Evolutionary conservation across 2,797 vertebrate genomes (phyloP).

Genomic region (Periparus ater): DNA sequence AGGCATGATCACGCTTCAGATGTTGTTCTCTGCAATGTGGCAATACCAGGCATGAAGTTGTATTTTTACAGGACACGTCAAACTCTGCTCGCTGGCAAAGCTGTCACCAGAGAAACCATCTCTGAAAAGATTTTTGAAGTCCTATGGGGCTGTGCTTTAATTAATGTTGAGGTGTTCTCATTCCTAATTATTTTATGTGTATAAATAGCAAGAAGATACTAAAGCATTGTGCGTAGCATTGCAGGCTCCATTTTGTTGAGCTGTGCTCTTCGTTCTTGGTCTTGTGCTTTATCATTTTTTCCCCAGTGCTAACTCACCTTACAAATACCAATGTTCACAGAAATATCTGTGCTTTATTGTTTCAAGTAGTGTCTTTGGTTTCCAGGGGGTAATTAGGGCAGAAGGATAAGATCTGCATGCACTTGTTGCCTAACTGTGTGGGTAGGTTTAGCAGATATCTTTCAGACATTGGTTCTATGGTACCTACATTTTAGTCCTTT

Average conservation of each 20-base stretch:
- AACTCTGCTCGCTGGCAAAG: background rate
- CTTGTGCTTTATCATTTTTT: conserved; percentile 4
- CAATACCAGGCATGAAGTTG: background rate
- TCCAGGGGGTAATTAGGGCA: background rate
- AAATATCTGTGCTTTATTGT: background rate
- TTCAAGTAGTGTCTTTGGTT: conserved; percentile 4
- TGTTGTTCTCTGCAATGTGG: background rate
- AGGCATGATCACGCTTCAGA: background rate
- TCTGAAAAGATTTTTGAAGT: background rate
- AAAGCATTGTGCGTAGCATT: background rate
- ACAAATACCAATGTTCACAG: background rate
- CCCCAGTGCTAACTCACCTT: background rate
- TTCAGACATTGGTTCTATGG: background rate
- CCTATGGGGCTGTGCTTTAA: background rate
- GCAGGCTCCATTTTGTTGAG: conserved; percentile 65
- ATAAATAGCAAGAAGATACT: conserved; percentile 9
- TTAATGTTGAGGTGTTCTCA: background rate
- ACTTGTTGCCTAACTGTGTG: background rate
- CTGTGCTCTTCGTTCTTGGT: conserved; percentile 16
- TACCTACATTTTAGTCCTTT: background rate
- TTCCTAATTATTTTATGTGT: conserved; percentile 17
- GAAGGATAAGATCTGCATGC: background rate
- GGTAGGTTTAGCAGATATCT: background rate
- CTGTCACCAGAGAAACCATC: background rate
- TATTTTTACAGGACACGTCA: background rate